phyloP scores from a whole-genome alignment of 2,113 vertebrate species.

The Illadopsis cleaveri region DNA sequence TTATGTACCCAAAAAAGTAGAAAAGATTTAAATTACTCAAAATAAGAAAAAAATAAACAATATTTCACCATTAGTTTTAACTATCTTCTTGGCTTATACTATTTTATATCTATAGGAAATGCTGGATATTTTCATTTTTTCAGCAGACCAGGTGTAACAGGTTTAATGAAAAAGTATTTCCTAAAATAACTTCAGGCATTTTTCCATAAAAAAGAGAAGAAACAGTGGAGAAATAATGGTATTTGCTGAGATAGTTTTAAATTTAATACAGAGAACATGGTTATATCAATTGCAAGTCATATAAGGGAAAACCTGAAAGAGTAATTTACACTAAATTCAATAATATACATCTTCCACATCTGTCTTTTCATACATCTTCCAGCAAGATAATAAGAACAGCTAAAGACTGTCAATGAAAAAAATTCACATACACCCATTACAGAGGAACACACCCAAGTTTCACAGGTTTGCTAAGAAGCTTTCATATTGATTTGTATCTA shows the following conservation, averaged over 20 bases:
- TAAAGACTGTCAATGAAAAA: background rate
- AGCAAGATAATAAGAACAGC: background rate
- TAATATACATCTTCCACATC: background rate
- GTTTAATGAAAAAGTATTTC: background rate
- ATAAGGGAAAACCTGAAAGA: background rate
- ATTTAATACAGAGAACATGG: background rate
- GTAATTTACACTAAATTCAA: background rate
- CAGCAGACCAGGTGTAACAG: background rate
- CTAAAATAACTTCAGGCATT: background rate
- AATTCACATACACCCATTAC: background rate
- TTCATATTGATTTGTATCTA: background rate
- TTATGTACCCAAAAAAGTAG: background rate
- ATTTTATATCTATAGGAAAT: background rate
- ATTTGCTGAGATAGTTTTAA: background rate
- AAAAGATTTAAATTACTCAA: background rate
- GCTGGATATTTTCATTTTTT: background rate
- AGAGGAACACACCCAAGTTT: background rate
- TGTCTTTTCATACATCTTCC: background rate
- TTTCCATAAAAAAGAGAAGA: background rate
- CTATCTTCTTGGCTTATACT: background rate
- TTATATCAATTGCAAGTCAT: background rate
- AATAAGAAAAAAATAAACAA: background rate
- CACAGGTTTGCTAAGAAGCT: background rate
- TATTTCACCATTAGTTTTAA: background rate
- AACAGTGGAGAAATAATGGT: background rate